Conservation (phyloP, 2,888 invertebrate species). For the Eubasilissa splendida region DNA sequence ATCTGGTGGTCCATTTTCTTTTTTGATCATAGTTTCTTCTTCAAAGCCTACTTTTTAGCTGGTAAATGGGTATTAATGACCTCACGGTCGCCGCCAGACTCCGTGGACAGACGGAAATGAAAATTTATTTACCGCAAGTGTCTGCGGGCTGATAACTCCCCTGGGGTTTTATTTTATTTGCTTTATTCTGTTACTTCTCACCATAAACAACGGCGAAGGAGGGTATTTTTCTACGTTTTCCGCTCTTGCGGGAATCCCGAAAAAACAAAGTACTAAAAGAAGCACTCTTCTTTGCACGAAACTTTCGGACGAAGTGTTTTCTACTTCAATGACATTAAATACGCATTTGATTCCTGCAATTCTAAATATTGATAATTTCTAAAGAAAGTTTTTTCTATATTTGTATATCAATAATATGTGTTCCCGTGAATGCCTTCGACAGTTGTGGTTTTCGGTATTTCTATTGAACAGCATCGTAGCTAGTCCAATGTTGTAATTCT, state of each 20-base stretch:
- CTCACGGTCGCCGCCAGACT: conserved; percentile 10
- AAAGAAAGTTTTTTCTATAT: too few species aligned
- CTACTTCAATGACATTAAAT: too few species aligned
- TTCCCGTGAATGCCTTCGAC: too few species aligned
- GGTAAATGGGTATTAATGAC: conserved; percentile 58
- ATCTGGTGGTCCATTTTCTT: conserved; percentile 47
- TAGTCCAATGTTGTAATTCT: too few species aligned
- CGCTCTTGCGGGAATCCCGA: conserved; percentile 14
- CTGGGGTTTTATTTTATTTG: conserved; percentile 46
- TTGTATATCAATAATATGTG: too few species aligned
- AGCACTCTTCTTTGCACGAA: background rate
- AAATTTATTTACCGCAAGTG: conserved; percentile 57
- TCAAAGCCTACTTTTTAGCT: conserved; percentile 53
- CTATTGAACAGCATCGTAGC: too few species aligned
- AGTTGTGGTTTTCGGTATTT: too few species aligned
- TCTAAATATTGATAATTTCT: too few species aligned
- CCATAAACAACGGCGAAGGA: conserved; percentile 31
- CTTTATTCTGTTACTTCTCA: conserved; percentile 42
- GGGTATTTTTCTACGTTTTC: conserved; percentile 5
- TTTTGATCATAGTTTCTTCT: conserved; percentile 53
- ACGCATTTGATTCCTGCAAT: too few species aligned
- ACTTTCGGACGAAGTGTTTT: background rate
- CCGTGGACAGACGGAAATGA: conserved; percentile 51
- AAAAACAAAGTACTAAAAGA: background rate
- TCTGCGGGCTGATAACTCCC: conserved; percentile 55